These are phyloP conservation scores for Zaprionus davidi DNA, from an alignment of 1,140 invertebrate genomes.

Conservation along the genomic window DNA sequence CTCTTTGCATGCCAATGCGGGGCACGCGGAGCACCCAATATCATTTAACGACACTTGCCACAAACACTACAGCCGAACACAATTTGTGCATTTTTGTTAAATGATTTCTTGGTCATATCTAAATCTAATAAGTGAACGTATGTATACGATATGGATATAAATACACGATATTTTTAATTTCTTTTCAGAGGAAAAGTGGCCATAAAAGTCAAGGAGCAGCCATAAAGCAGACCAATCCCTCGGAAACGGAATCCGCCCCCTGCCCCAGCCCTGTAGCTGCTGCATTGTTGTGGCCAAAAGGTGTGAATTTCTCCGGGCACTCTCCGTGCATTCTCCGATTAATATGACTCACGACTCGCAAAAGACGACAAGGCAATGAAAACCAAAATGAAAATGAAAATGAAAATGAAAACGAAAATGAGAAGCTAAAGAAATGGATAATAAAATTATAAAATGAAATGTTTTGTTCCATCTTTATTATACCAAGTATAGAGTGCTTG, in stretches of 20 bases:
- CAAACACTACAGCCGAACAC: conserved; percentile 39
- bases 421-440: conserved; percentile 60
- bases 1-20: conserved; percentile 72
- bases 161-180: conserved; percentile 72
- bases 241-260: not conserved
- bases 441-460: conserved; percentile 77
- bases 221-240: conserved; percentile 65
- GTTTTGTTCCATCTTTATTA: conserved; percentile 71
- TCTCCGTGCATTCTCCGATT: conserved; percentile 52
- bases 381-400: conserved; percentile 54
- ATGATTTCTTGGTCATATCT: conserved; percentile 72
- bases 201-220: conserved; percentile 66
- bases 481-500: conserved; percentile 26
- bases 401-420: conserved; percentile 43
- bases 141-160: conserved; percentile 53
- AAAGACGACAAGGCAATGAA: conserved; percentile 52
- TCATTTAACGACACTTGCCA: conserved; percentile 72
- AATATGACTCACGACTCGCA: conserved; percentile 45
- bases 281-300: conserved; percentile 74
- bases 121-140: conserved; percentile 71
- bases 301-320: conserved; percentile 65
- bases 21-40: conserved; percentile 19
- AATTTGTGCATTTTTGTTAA: conserved; percentile 77
- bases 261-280: not conserved
- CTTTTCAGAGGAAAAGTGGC: conserved; percentile 72